These are phyloP conservation scores for Orthosia gothica DNA, from an alignment of 2,888 invertebrate species.

Conservation along the genomic window DNA sequence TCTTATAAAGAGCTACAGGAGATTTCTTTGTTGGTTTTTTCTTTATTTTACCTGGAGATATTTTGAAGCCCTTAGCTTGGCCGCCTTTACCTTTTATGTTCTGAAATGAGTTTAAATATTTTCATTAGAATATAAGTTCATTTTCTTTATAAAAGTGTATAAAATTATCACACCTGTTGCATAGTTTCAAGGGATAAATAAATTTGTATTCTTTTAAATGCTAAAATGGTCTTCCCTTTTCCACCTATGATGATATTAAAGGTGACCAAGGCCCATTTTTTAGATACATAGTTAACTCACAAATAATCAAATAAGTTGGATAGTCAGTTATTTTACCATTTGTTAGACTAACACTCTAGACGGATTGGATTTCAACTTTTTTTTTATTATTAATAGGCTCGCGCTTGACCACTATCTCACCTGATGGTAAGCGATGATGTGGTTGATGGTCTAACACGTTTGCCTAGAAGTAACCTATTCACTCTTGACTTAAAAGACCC, in stretches of 20 bases:
- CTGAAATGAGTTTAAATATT: slow-evolving; percentile 75
- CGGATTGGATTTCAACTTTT: no score
- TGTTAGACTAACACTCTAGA: no score
- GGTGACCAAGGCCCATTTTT: no score
- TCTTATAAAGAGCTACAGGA: slow-evolving; percentile 83
- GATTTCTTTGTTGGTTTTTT: slow-evolving; percentile 84
- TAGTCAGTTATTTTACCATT: no score
- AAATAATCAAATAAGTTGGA: no score
- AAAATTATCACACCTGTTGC: background rate
- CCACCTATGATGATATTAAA: background rate
- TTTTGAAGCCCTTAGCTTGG: slow-evolving; percentile 80
- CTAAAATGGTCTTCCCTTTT: background rate
- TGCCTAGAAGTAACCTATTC: no score
- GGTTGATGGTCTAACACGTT: no score
- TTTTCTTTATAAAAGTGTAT: background rate
- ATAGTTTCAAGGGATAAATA: background rate
- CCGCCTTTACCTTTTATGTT: slow-evolving; percentile 78
- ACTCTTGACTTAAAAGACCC: no score
- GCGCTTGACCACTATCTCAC: no score
- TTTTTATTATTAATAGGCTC: no score
- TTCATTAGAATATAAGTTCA: background rate
- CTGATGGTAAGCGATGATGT: no score
- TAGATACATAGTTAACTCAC: no score
- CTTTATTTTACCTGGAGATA: slow-evolving; percentile 86
- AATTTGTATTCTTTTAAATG: background rate